phyloP scores from a whole-genome alignment of 2,113 vertebrate genomes.

The Asarcornis scutulata region DNA sequence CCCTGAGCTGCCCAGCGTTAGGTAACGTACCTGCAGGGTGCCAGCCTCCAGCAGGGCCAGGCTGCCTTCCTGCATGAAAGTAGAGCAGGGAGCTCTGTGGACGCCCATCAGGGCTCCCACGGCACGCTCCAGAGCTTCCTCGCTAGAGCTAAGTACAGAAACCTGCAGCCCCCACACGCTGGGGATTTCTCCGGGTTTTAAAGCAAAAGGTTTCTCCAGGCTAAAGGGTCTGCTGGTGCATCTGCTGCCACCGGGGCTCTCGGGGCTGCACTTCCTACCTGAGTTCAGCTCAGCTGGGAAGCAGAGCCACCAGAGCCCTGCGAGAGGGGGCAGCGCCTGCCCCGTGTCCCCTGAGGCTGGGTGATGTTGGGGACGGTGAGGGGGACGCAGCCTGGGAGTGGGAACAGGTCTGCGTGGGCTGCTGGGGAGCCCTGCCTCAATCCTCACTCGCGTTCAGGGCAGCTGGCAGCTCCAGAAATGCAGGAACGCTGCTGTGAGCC shows the following conservation, averaged over 20 bases:
- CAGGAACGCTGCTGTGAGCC: background rate
- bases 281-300: background rate
- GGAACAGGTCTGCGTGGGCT: accelerated
- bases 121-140: background rate
- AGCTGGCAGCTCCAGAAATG: background rate
- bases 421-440: background rate
- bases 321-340: accelerated
- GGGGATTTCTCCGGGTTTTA: background rate
- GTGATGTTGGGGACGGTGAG: accelerated
- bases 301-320: background rate
- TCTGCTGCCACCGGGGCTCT: background rate
- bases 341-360: background rate
- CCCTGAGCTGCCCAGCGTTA: background rate
- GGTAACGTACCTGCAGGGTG: background rate
- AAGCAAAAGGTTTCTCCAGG: background rate
- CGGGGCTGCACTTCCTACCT: accelerated
- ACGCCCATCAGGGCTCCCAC: background rate
- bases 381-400: background rate
- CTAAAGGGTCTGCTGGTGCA: no score
- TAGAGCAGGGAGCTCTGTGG: background rate
- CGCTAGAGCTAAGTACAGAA: background rate
- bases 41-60: accelerated
- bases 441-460: accelerated
- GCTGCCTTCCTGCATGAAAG: background rate
- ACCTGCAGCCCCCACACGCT: background rate